phyloP scores from a whole-genome alignment of 2,113 vertebrate species.

The Phocoena phocoena region DNA sequence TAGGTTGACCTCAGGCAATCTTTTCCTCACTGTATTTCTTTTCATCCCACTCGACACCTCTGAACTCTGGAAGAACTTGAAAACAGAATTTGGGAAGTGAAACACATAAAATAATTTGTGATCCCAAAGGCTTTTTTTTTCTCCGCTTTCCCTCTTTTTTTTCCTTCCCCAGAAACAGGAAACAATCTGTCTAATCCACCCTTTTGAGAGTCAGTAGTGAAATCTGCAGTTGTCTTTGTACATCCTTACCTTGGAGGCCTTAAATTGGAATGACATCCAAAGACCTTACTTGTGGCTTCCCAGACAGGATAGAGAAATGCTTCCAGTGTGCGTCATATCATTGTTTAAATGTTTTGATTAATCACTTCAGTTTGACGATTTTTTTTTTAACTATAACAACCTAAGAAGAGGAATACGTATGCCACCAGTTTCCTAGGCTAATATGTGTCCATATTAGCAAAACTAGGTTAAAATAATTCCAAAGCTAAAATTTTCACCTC shows the following conservation, averaged over 20 bases:
- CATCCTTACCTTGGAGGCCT: slow-evolving; percentile 71
- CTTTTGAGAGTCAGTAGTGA: slow-evolving; percentile 66
- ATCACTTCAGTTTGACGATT: slow-evolving; percentile 64
- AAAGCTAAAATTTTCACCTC: slow-evolving; percentile 5
- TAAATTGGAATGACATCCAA: slow-evolving; percentile 73
- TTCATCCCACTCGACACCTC: neutral
- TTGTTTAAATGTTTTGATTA: slow-evolving; percentile 83
- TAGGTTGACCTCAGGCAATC: neutral
- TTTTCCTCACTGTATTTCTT: slow-evolving; percentile 22
- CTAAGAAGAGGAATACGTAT: neutral
- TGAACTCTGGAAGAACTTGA: slow-evolving; percentile 53
- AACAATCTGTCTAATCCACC: slow-evolving; percentile 73
- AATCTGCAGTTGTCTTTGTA: slow-evolving; percentile 64
- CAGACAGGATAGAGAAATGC: slow-evolving; percentile 81
- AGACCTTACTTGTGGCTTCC: slow-evolving; percentile 73
- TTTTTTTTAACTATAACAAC: neutral
- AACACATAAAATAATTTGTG: slow-evolving; percentile 21
- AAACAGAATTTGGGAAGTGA: slow-evolving; percentile 46
- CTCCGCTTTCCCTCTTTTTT: slow-evolving; percentile 14
- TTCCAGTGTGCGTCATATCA: slow-evolving; percentile 81
- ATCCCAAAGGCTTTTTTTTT: slow-evolving; percentile 14
- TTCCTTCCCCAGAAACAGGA: slow-evolving; percentile 73
- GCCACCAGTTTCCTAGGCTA: neutral
- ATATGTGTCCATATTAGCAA: neutral
- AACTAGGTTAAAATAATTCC: slow-evolving; percentile 36